Conservation (phyloP, 2,113 vertebrate species). For the Lethenteron camtschaticum region DNA sequence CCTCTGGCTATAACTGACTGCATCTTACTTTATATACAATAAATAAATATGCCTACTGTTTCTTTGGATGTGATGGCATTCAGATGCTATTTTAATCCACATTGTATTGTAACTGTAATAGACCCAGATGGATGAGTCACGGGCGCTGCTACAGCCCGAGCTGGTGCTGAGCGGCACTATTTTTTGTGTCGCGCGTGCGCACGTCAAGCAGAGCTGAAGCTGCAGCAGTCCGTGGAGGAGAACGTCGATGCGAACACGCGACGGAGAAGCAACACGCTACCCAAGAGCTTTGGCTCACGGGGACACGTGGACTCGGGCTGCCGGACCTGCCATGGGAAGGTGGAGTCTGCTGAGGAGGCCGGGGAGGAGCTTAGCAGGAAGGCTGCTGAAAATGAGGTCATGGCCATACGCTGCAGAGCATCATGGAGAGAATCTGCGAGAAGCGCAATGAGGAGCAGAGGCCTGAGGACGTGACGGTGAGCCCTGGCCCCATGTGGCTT, state of each 20-base stretch:
- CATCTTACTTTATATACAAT: too few species aligned
- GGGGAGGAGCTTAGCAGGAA: too few species aligned
- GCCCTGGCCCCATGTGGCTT: not conserved
- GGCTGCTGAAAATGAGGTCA: too few species aligned
- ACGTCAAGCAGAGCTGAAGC: not conserved
- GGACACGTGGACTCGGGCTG: not conserved
- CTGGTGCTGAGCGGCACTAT: not conserved
- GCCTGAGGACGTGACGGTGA: slow-evolving; percentile 1
- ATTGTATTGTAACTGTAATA: not conserved
- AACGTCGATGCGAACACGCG: not conserved
- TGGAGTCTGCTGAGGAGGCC: too few species aligned
- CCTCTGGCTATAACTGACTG: too few species aligned
- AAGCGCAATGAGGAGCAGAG: not conserved
- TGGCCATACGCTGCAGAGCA: not conserved
- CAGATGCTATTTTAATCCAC: not conserved
- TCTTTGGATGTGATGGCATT: not conserved
- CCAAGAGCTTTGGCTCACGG: slow-evolving; percentile 1
- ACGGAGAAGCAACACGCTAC: slow-evolving; percentile 1
- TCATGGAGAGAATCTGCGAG: not conserved
- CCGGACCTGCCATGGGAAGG: too few species aligned
- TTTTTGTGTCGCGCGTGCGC: not conserved
- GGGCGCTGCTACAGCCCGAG: not conserved
- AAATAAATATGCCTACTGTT: not conserved
- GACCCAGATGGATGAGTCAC: not conserved
- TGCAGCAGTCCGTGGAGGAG: not conserved